Evolutionary conservation across 30 jellyfish, hydroid and myxozoan species (phyloP).

Genomic region (Morbakka virulenta): DNA sequence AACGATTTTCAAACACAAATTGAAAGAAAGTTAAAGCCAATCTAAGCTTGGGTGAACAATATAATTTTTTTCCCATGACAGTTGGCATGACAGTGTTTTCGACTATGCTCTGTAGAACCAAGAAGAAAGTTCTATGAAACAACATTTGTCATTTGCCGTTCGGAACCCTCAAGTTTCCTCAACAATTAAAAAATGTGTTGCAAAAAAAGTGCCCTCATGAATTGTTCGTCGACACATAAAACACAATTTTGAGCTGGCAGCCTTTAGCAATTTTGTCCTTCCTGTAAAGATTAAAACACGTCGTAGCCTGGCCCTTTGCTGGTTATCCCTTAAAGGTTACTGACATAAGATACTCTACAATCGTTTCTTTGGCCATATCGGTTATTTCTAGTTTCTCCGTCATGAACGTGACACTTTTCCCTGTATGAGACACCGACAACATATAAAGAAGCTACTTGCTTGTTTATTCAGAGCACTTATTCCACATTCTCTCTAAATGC

Average conservation of each 20-base stretch:
- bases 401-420: constrained; percentile 38
- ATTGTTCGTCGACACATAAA: constrained; percentile 56
- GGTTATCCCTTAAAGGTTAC: constrained; percentile 53
- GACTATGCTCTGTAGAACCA: constrained; percentile 46
- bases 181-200: constrained; percentile 4
- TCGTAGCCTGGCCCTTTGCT: constrained; percentile 1
- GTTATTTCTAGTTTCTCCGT: constrained; percentile 1
- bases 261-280: constrained; percentile 13
- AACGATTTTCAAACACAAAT: too few relatives aligned
- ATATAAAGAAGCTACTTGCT: constrained; percentile 36
- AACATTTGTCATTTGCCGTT: neutral
- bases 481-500: too few relatives aligned
- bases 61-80: too few relatives aligned
- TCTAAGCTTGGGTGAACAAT: too few relatives aligned
- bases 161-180: constrained; percentile 3
- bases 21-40: too few relatives aligned
- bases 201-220: constrained; percentile 39
- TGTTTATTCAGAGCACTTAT: too few relatives aligned
- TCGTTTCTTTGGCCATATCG: constrained; percentile 31
- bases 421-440: constrained; percentile 47
- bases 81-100: constrained; percentile 53
- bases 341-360: constrained; percentile 14
- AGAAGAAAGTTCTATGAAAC: constrained; percentile 12
- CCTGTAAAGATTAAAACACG: constrained; percentile 34
- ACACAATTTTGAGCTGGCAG: constrained; percentile 22